Conservation (phyloP, 1,140 invertebrate genomes). For the Ephestia elutella region DNA sequence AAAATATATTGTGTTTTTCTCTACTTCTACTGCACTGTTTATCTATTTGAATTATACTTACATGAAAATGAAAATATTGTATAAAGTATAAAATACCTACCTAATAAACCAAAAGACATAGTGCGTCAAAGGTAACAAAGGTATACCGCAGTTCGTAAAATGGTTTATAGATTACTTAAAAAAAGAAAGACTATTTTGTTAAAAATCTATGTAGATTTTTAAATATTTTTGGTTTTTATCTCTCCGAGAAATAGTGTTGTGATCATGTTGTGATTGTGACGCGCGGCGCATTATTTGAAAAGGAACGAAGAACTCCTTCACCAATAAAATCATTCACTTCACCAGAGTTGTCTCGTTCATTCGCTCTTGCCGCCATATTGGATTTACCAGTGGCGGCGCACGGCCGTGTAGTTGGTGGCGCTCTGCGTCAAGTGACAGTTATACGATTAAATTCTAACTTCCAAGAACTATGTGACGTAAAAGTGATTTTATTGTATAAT, state of each 20-base stretch:
- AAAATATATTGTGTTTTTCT: too few relatives aligned
- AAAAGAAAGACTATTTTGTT: too few relatives aligned
- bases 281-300: neutral
- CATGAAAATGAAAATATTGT: too few relatives aligned
- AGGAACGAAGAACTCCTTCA: neutral
- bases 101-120: too few relatives aligned
- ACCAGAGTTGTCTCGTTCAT: neutral
- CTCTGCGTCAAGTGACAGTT: conserved; percentile 54
- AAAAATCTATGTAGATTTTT: too few relatives aligned
- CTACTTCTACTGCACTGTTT: too few relatives aligned
- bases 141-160: too few relatives aligned
- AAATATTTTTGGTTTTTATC: too few relatives aligned
- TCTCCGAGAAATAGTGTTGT: neutral
- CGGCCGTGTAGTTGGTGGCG: conserved; percentile 33
- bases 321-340: neutral
- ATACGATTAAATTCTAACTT: conserved; percentile 54
- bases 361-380: conserved; percentile 50
- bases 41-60: too few relatives aligned
- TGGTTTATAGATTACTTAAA: too few relatives aligned
- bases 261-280: neutral
- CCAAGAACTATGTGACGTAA: conserved; percentile 36
- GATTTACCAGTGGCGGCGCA: conserved; percentile 31
- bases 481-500: conserved; percentile 25
- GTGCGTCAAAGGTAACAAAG: too few relatives aligned
- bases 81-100: too few relatives aligned